Percentiles rank a stretch among this genome's conserved stretches.
phyloP scores from a whole-genome alignment of 2,888 invertebrate species.

The Spodoptera exigua region DNA sequence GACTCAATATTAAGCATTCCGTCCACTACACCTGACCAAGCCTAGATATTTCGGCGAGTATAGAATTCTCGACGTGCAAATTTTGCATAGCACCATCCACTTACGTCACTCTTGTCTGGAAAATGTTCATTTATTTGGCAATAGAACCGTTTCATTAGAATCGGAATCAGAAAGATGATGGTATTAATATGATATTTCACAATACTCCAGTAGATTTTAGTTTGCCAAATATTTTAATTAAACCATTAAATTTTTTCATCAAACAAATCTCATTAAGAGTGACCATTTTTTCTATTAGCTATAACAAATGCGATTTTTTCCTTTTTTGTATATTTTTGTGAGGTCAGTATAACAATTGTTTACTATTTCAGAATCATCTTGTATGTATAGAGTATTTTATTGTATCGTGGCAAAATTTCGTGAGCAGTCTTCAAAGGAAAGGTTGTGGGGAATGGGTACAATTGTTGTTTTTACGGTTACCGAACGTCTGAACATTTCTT shows the following conservation, averaged over 20 bases:
- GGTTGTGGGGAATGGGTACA: constrained; percentile 27
- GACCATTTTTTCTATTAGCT: no score
- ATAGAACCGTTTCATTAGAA: no score
- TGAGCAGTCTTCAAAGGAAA: constrained; percentile 28
- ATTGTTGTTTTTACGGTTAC: constrained; percentile 38
- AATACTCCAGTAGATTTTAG: no score
- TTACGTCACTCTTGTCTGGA: constrained; percentile 13
- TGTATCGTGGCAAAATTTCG: constrained; percentile 37
- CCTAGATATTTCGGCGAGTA: constrained; percentile 46
- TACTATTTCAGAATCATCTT: constrained; percentile 1
- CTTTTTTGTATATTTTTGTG: no score
- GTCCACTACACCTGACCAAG: constrained; percentile 50
- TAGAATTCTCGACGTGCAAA: constrained; percentile 51
- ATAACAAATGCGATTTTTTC: no score
- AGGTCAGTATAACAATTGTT: no score
- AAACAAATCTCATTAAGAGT: no score
- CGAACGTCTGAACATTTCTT: constrained; percentile 27
- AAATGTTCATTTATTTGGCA: constrained; percentile 27
- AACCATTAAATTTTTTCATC: no score
- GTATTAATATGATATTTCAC: no score
- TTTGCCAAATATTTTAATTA: no score
- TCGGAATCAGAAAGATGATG: constrained; percentile 9
- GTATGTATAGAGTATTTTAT: constrained; percentile 16
- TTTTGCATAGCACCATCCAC: constrained; percentile 42
- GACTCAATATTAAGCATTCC: constrained; percentile 61